Evolutionary conservation across 2,797 vertebrate species (phyloP).

Genomic region (Acanthis flammea): DNA sequence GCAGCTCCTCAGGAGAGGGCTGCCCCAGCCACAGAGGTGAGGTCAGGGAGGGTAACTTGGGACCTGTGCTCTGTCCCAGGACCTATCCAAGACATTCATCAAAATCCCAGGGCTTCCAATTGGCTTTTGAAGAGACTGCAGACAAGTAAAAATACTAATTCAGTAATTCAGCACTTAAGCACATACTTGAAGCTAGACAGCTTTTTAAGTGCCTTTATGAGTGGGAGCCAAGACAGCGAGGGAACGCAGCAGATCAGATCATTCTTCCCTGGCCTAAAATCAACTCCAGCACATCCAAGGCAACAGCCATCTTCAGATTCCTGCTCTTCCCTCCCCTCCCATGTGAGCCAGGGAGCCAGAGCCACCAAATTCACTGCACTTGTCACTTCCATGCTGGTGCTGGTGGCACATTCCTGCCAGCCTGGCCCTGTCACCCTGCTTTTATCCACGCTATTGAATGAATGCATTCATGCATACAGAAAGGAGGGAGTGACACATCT

Average conservation of each 20-base stretch:
- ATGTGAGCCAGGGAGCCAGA: fast-evolving
- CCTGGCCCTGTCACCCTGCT: background rate
- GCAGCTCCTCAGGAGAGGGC: background rate
- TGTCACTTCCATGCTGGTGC: background rate
- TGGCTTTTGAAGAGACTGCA: background rate
- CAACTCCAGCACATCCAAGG: background rate
- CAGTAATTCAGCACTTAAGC: conserved; percentile 18
- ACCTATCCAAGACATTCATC: background rate
- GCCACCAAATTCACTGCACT: fast-evolving
- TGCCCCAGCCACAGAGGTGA: background rate
- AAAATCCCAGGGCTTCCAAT: background rate
- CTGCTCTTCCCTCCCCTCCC: background rate
- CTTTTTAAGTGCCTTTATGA: conserved; percentile 26
- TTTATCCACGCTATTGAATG: background rate
- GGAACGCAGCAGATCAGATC: background rate
- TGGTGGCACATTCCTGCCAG: background rate
- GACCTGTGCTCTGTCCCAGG: background rate
- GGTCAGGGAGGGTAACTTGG: background rate
- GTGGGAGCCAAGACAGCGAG: background rate
- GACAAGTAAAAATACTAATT: background rate
- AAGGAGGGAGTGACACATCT: background rate
- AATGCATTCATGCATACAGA: background rate
- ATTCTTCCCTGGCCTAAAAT: background rate
- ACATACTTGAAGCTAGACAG: conserved; percentile 17
- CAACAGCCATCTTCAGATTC: background rate